Base-by-base conservation (phyloP, 2,113 vertebrate genomes). In the Ranitomeya imitator region DNA sequence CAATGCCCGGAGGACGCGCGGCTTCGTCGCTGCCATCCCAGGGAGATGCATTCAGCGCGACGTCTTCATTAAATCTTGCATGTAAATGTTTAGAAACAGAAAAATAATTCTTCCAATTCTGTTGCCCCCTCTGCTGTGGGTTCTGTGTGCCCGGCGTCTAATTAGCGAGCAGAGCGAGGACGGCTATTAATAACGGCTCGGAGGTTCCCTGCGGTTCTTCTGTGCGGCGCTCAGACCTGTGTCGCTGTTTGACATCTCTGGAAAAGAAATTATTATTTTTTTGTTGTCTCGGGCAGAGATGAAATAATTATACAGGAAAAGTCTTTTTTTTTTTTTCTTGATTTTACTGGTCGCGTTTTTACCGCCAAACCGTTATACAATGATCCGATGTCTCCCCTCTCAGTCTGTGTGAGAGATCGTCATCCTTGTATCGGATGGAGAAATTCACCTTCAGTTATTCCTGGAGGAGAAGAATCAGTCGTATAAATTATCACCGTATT, bases 51-150 rank as follows among this genome's bases (percentile, higher is more conserved):
- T 45, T 45, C 54, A 60, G 73, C 16, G 55, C 18, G 3, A 63
- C n/a, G 19, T 81, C 65, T 54, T 80, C 86, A 69, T 87, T 81
- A 73, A 82, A n/a, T 37, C 37, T 8, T 21, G 55, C 10, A 82
- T 21, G 31, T 69, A 23, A 79, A 85, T 92, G 89, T 89, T 89
- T 90, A 51, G 92, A 69, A 74, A 55, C 91, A 92, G 89, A 95
- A 94, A 91, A 89, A 85, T 54, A 90, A 81, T 52, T 31, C 6
- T 92, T 92, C 92, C 67, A 88, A 63, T 76, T 77, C 69, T 91
- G 93, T 93, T 89, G 90, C 89, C 90, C 89, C 78, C 79, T 86
- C 85, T 79, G 74, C 85, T 37, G 54, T 45, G 37, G 74, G 31
- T 14, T 77, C 57, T 60, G n/a, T 76, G 79, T 57, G 16, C 19